Base-by-base conservation (phyloP, 1,140 invertebrate genomes). In the Micrasema longulum region DNA sequence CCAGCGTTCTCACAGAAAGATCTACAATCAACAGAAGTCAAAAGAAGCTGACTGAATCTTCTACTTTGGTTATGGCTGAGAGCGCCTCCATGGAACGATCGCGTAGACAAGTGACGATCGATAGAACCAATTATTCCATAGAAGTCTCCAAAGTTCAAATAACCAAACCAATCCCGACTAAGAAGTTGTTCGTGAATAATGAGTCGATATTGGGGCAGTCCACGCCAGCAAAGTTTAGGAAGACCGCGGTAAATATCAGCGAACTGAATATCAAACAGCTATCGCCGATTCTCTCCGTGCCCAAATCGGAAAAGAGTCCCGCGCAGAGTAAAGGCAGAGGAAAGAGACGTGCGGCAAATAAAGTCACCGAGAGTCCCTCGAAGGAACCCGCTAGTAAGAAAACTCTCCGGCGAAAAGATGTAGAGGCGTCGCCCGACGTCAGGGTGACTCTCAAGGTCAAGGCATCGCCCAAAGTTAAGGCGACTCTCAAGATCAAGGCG, bases 131-230 rank as follows among this genome's bases (percentile, higher is more conserved):
- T 63, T 70, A 66, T 23, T 75, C 74, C 22, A 11, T 75, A 7
- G 70, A 75, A 50, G 31, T 72, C 10, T 72, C 74, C 1, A 72
- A 72, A 52, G 66, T 62, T 12, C 48, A 60, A 41, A n/a, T 36
- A 12, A 7, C 11, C 47, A 47, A 38, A 68, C 23, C 20, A 60
- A n/a, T 38, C 20, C 9, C 38, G 1, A 73, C 47, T 22, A 12
- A 41, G 7, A 22, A 26, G 16, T 31, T 31, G 26, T 31, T 31
- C 7, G 20, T 18, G 10, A 23, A n/a, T 4, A 63, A 72, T 20
- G 20, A 63, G n/a, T 72, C 74, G 23, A 69, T 75, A 7, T 43
- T 75, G 16, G 67, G 74, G 14, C 74, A 76, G 45, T 76, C 74
- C 1, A 76, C 74, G 12, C 74, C 74, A 9, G 73, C 70, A 12